phyloP scores from a whole-genome alignment of 30 jellyfish, hydroid and myxozoan species.

The Aurelia aurita complex sp. Pacific region DNA sequence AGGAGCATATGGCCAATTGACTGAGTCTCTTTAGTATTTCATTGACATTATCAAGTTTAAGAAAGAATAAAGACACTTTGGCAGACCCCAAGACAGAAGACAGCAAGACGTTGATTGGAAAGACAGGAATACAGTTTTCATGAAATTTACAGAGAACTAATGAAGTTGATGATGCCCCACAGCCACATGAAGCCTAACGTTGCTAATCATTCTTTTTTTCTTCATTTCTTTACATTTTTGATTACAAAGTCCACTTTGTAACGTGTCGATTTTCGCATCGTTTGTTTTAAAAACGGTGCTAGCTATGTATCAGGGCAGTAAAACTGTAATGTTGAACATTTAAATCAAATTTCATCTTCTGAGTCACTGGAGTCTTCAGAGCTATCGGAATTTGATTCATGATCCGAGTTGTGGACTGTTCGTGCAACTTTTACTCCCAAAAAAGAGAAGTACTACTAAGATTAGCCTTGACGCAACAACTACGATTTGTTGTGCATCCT shows the following conservation, averaged over 20 bases:
- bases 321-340: not conserved
- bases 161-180: not conserved
- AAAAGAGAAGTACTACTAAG: too few species aligned
- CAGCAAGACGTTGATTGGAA: not conserved
- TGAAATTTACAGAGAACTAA: not conserved
- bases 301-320: not conserved
- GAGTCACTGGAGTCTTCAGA: not conserved
- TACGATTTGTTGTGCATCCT: too few species aligned
- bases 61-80: not conserved
- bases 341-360: not conserved
- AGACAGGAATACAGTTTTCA: not conserved
- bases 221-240: too few species aligned
- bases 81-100: not conserved
- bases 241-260: too few species aligned
- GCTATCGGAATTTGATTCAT: not conserved
- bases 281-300: constrained; percentile 1
- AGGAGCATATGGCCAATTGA: too few species aligned
- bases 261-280: not conserved
- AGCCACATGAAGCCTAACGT: not conserved
- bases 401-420: not conserved
- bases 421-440: not conserved
- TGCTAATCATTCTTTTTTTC: too few species aligned
- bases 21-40: too few species aligned
- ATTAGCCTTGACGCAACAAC: too few species aligned
- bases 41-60: not conserved